Evolutionary conservation across 1,140 invertebrate genomes (phyloP).

Genomic region (Capitella teleta): DNA sequence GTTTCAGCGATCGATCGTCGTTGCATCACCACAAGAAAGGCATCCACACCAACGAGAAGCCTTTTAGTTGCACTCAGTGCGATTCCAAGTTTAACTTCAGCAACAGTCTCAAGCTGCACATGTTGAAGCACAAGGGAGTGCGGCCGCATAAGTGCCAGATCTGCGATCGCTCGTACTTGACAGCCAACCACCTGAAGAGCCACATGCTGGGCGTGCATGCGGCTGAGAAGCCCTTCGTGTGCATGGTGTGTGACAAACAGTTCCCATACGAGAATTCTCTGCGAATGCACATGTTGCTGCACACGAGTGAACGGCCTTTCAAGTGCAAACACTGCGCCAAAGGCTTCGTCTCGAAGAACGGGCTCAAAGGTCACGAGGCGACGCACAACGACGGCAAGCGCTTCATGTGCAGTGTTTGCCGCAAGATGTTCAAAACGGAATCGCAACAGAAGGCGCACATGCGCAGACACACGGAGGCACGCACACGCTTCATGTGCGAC

Average conservation of each 20-base stretch:
- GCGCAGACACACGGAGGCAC: slow-evolving; percentile 25
- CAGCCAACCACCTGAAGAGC: slow-evolving; percentile 26
- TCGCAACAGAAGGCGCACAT: slow-evolving; percentile 22
- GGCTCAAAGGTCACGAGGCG: slow-evolving; percentile 57
- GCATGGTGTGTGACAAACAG: slow-evolving; percentile 48
- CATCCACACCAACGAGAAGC: slow-evolving; percentile 42
- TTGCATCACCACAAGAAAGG: slow-evolving; percentile 44
- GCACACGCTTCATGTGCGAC: slow-evolving; percentile 29
- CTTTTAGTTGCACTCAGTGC: slow-evolving; percentile 49
- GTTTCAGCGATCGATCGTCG: slow-evolving; percentile 46
- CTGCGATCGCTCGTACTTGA: slow-evolving; percentile 41
- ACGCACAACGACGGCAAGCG: slow-evolving; percentile 18
- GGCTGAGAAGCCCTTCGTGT: slow-evolving; percentile 21
- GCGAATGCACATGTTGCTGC: slow-evolving; percentile 65
- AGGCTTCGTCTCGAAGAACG: slow-evolving; percentile 74
- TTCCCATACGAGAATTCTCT: slow-evolving; percentile 83
- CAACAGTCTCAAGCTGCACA: slow-evolving; percentile 45
- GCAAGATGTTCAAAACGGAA: slow-evolving; percentile 28
- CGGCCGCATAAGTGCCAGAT: slow-evolving; percentile 46
- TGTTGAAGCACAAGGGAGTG: slow-evolving; percentile 43
- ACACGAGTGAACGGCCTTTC: slow-evolving; percentile 70
- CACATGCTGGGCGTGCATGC: slow-evolving; percentile 25
- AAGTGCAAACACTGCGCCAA: slow-evolving; percentile 63
- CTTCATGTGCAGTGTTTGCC: slow-evolving; percentile 25
- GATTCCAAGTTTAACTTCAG: slow-evolving; percentile 48